Percentiles rank a stretch among this genome's conserved stretches.
phyloP scores from a whole-genome alignment of 2,797 vertebrate genomes.

The Pangasius krempfi region DNA sequence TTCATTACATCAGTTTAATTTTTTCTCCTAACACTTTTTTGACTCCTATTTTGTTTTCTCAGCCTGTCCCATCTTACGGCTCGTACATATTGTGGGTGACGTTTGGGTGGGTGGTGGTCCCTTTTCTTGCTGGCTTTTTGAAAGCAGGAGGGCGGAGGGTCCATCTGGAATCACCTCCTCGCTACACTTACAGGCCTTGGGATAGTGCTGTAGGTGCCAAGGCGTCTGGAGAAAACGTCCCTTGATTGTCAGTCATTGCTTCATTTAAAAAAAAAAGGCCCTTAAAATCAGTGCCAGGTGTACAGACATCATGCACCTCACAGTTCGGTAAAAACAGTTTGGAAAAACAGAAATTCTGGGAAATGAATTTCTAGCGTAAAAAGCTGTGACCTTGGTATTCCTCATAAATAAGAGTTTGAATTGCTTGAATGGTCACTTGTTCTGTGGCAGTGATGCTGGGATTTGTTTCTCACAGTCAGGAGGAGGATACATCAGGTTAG shows the following conservation, averaged over 20 bases:
- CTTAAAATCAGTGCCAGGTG: neutral
- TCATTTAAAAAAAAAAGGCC: no score
- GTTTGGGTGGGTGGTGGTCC: neutral
- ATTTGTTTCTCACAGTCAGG: neutral
- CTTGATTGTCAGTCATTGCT: neutral
- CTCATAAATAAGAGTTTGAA: neutral
- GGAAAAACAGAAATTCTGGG: neutral
- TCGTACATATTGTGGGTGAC: neutral
- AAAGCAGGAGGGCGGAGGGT: neutral
- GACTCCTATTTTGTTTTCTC: neutral
- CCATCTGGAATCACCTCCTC: neutral
- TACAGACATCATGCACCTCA: neutral
- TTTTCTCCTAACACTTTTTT: neutral
- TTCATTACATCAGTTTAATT: constrained; percentile 3
- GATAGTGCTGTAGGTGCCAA: constrained; percentile 2
- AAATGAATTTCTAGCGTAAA: neutral
- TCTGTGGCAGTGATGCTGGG: neutral
- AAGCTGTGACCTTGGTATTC: neutral
- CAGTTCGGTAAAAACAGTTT: neutral
- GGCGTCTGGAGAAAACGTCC: neutral
- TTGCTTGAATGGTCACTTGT: neutral
- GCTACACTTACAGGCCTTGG: neutral
- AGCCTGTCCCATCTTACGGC: neutral
- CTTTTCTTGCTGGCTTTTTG: neutral
- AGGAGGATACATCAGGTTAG: neutral